phyloP scores from a whole-genome alignment of 35 echinoderm and acorn worm species.

The Stichopus chloronotus region DNA sequence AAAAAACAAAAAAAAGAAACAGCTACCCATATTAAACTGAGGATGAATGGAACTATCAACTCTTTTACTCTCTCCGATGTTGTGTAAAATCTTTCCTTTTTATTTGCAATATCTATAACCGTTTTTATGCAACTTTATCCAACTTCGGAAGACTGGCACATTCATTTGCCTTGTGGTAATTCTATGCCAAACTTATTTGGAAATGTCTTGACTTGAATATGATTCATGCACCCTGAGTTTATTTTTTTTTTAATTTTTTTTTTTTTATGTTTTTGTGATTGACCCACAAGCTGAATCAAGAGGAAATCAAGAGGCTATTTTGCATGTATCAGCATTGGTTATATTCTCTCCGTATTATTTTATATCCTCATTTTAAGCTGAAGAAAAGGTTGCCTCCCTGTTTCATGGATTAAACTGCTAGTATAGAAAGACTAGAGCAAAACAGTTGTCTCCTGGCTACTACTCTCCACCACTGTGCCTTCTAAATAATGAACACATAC shows the following conservation, averaged over 20 bases:
- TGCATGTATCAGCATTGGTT: background rate
- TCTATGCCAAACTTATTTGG: background rate
- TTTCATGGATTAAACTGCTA: background rate
- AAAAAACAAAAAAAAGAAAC: background rate
- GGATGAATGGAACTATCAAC: slow-evolving; percentile 3
- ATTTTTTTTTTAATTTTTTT: too few species aligned
- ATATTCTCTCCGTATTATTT: background rate
- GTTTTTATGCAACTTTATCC: slow-evolving; percentile 9
- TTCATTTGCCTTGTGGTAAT: background rate
- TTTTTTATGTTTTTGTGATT: background rate
- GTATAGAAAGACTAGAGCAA: too few species aligned
- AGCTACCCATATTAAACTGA: background rate
- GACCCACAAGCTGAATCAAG: background rate
- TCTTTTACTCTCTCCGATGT: background rate
- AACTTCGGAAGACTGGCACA: slow-evolving; percentile 8
- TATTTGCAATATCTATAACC: background rate
- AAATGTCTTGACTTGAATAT: background rate
- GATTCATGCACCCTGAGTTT: slow-evolving; percentile 1
- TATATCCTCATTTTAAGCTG: background rate
- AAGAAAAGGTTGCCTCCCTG: background rate
- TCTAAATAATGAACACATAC: too few species aligned
- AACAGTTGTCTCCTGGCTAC: too few species aligned
- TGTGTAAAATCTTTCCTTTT: background rate
- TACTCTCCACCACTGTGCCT: too few species aligned
- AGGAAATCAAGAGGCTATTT: background rate